These are phyloP conservation scores for Anadara kagoshimensis DNA, from an alignment of 1,140 invertebrate species.

Conservation along the genomic window DNA sequence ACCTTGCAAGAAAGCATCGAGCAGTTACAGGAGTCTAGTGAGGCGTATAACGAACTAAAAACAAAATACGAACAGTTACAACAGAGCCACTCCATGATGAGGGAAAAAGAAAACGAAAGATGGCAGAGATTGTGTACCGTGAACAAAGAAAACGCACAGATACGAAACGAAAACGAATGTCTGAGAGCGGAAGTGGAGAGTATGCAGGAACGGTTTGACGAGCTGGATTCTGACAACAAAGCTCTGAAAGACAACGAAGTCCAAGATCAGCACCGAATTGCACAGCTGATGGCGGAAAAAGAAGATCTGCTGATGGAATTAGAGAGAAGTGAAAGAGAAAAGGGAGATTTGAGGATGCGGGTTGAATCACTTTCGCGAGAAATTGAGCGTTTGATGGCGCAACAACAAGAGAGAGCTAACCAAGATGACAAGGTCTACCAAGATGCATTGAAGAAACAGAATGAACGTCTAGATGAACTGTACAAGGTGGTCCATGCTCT, in stretches of 20 bases:
- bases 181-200: conserved; percentile 22
- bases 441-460: conserved; percentile 42
- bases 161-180: conserved; percentile 33
- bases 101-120: conserved; percentile 43
- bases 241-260: conserved; percentile 41
- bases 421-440: conserved; percentile 40
- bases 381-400: conserved; percentile 31
- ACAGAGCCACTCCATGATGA: conserved; percentile 37
- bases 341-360: conserved; percentile 37
- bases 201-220: conserved; percentile 31
- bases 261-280: conserved; percentile 36
- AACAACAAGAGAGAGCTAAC: conserved; percentile 39
- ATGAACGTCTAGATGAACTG: conserved; percentile 38
- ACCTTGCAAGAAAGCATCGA: conserved; percentile 37
- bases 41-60: conserved; percentile 38
- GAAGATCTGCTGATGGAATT: conserved; percentile 37
- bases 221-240: conserved; percentile 37
- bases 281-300: conserved; percentile 37
- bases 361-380: conserved; percentile 37
- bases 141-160: conserved; percentile 35
- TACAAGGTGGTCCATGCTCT: conserved; percentile 43
- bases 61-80: conserved; percentile 39
- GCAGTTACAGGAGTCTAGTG: conserved; percentile 18
- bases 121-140: conserved; percentile 27
- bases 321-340: conserved; percentile 37